Percentiles rank a stretch among this genome's conserved stretches.
These are phyloP conservation scores for Cephonodes hylas DNA, from an alignment of 2,888 invertebrate species.

Conservation along the genomic window DNA sequence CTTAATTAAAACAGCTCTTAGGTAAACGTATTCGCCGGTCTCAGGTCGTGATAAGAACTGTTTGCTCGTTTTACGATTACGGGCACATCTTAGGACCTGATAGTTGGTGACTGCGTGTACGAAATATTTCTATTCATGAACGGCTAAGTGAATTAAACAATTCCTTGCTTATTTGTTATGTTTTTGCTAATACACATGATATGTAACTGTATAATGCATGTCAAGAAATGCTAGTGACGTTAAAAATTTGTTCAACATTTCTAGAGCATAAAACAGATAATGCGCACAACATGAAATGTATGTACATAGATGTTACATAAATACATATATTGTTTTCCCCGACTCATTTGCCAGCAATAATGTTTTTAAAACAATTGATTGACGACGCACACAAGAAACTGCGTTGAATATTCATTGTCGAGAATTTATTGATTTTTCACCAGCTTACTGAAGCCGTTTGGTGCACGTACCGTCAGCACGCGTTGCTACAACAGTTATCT, in stretches of 20 bases:
- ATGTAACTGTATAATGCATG: not conserved
- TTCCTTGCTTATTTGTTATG: not conserved
- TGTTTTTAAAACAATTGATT: constrained; percentile 13
- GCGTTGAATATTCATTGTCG: constrained; percentile 22
- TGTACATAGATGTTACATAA: not conserved
- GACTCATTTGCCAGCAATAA: not conserved
- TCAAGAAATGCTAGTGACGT: not conserved
- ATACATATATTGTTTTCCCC: not conserved
- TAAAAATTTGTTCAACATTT: not conserved
- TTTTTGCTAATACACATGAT: not conserved
- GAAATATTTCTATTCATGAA: constrained; percentile 12
- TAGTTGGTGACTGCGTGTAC: constrained; percentile 21
- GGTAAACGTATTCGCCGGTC: constrained; percentile 36
- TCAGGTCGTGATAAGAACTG: constrained; percentile 38
- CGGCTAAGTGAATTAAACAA: not conserved
- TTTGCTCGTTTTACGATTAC: constrained; percentile 40
- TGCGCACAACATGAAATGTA: not conserved
- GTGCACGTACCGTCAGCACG: constrained; percentile 44
- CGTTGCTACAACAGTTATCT: constrained; percentile 55
- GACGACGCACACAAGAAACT: constrained; percentile 12
- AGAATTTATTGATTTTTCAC: constrained; percentile 25
- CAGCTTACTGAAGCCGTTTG: constrained; percentile 29
- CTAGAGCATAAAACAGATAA: too few species aligned
- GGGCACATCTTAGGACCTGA: constrained; percentile 17
- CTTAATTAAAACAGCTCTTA: constrained; percentile 58